Percentiles rank a stretch among this genome's conserved stretches.
phyloP scores from a whole-genome alignment of 2,888 invertebrate species.

The Drosophila anceps region DNA sequence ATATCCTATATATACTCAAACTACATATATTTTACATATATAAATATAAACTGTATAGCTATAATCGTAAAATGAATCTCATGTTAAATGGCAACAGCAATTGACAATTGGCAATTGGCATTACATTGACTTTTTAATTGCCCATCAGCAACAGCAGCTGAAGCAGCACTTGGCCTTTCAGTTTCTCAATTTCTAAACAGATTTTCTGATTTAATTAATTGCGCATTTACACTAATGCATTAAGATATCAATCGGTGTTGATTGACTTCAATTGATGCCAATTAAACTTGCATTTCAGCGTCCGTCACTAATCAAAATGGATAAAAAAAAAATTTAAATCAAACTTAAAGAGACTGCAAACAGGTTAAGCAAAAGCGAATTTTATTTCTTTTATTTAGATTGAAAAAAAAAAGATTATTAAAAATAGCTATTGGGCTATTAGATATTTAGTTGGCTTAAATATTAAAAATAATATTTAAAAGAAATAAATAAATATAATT shows the following conservation, averaged over 20 bases:
- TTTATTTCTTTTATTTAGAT: too few relatives aligned
- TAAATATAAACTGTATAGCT: conserved; percentile 29
- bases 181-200: not conserved
- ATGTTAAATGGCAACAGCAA: conserved; percentile 28
- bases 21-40: conserved; percentile 14
- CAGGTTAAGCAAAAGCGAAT: not conserved
- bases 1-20: conserved; percentile 27
- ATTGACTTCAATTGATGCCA: not conserved
- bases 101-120: not conserved
- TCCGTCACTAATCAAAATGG: not conserved
- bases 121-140: conserved; percentile 12
- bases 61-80: conserved; percentile 53
- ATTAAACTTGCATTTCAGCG: not conserved
- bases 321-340: not conserved
- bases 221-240: not conserved
- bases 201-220: not conserved
- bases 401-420: too few relatives aligned
- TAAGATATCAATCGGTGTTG: not conserved
- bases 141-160: conserved; percentile 11
- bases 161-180: not conserved
- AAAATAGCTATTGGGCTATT: too few relatives aligned
- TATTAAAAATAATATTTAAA: not conserved
- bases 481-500: too few relatives aligned
- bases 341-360: not conserved
- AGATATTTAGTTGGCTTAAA: too few relatives aligned